phyloP scores from a whole-genome alignment of 2,888 invertebrate genomes.

The Heliconius ethilla region DNA sequence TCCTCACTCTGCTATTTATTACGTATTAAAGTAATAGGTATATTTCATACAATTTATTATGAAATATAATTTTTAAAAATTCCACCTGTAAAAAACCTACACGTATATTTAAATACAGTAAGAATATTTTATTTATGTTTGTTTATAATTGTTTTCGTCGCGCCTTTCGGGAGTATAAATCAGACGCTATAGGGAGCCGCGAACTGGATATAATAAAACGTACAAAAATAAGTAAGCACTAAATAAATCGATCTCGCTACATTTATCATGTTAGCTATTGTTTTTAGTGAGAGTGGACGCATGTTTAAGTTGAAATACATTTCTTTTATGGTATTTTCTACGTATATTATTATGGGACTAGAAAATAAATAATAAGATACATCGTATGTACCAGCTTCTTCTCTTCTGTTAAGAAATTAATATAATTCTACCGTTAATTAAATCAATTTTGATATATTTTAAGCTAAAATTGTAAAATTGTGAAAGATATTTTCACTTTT shows the following conservation, averaged over 20 bases:
- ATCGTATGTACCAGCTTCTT: no score
- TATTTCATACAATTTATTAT: background rate
- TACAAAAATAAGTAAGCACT: conserved; percentile 59
- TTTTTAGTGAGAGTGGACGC: conserved; percentile 51
- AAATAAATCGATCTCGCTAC: conserved; percentile 64
- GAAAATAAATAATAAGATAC: no score
- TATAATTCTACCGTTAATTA: no score
- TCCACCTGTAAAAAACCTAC: conserved; percentile 6
- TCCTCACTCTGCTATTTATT: no score
- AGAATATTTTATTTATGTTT: conserved; percentile 38
- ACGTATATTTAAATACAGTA: conserved; percentile 31
- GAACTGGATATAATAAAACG: conserved; percentile 62
- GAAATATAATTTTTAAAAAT: background rate
- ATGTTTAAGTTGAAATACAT: conserved; percentile 31
- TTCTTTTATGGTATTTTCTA: conserved; percentile 3
- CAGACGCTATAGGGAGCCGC: conserved; percentile 50
- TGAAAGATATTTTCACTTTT: no score
- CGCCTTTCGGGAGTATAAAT: conserved; percentile 53
- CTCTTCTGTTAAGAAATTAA: no score
- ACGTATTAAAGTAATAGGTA: background rate
- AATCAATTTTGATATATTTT: no score
- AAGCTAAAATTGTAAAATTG: no score
- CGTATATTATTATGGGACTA: background rate
- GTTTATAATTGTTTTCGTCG: conserved; percentile 51
- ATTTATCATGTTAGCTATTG: conserved; percentile 65